These are phyloP conservation scores for Bostrychus sinensis DNA, from an alignment of 2,113 vertebrate genomes.

Conservation along the genomic window DNA sequence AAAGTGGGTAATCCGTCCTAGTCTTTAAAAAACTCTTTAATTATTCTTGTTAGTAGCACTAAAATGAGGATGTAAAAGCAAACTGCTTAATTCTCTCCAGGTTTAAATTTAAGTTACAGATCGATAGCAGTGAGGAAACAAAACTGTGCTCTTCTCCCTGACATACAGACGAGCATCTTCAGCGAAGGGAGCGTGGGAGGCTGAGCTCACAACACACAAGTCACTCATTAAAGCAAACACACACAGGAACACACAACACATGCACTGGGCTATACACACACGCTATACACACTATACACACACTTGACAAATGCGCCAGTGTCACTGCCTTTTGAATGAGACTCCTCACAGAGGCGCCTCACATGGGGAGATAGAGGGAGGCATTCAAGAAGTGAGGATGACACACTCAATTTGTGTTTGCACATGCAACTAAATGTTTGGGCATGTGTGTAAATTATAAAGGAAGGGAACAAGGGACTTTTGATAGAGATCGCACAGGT, in stretches of 20 bases:
- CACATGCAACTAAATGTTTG: conserved; percentile 40
- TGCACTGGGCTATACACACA: conserved; percentile 8
- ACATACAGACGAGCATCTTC: conserved; percentile 68
- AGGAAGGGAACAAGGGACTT: conserved; percentile 9
- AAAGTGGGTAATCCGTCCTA: conserved; percentile 38
- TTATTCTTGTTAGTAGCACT: conserved; percentile 1
- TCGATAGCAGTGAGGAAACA: conserved; percentile 42
- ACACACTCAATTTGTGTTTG: conserved; percentile 45
- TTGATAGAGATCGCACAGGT: conserved; percentile 17
- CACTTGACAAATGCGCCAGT: conserved; percentile 62
- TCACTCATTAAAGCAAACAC: conserved; percentile 60
- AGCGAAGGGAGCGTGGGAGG: conserved; percentile 68
- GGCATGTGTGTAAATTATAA: conserved; percentile 14
- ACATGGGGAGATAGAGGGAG: conserved; percentile 36
- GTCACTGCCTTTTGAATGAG: conserved; percentile 64
- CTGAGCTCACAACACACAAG: conserved; percentile 66
- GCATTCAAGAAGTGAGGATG: conserved; percentile 51
- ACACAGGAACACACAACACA: conserved; percentile 45
- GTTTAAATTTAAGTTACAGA: conserved; percentile 33
- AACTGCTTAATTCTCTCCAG: background rate
- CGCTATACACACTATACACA: conserved; percentile 13
- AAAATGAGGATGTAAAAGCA: conserved; percentile 4
- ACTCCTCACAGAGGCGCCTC: conserved; percentile 34
- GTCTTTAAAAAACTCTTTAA: conserved; percentile 27
- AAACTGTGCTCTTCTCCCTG: conserved; percentile 61